Evolutionary conservation across 2,888 invertebrate genomes (phyloP).

Genomic region (Neuroscelio doddi): DNA sequence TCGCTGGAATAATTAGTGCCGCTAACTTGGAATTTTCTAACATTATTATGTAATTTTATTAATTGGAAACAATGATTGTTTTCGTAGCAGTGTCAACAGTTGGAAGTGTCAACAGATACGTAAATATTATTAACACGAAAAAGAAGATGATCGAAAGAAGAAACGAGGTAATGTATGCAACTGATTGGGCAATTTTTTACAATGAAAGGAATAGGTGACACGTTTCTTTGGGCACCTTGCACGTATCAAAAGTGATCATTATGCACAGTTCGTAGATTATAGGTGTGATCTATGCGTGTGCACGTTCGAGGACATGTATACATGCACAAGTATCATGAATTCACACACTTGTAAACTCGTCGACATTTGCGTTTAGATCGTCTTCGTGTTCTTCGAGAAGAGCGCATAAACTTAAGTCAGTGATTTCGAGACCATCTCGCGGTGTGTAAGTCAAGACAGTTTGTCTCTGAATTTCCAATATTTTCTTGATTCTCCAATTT

Average conservation of each 20-base stretch:
- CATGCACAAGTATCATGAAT: conserved; percentile 27
- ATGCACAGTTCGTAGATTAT: conserved; percentile 35
- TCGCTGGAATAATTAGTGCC: no score
- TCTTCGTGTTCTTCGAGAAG: conserved; percentile 28
- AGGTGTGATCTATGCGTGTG: conserved; percentile 8
- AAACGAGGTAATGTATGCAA: neutral
- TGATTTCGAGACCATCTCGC: conserved; percentile 54
- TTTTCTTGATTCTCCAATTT: conserved; percentile 1
- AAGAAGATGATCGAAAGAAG: neutral
- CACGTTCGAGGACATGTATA: conserved; percentile 17
- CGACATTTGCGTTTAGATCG: conserved; percentile 24
- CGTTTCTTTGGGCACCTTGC: conserved; percentile 30
- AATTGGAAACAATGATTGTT: no score
- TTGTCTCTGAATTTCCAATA: no score
- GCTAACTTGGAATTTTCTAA: no score
- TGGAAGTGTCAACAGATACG: no score
- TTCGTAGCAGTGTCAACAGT: no score
- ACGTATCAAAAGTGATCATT: conserved; percentile 39
- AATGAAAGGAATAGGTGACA: conserved; percentile 37
- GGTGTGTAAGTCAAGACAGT: conserved; percentile 46
- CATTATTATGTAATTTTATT: no score
- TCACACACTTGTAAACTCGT: conserved; percentile 13
- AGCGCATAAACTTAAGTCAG: conserved; percentile 51
- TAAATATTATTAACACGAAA: neutral
- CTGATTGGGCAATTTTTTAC: conserved; percentile 30